Evolutionary conservation across 2,113 vertebrate genomes (phyloP), one percentile per base, ranked within the genome.

Genomic region (Rynchops niger): DNA sequence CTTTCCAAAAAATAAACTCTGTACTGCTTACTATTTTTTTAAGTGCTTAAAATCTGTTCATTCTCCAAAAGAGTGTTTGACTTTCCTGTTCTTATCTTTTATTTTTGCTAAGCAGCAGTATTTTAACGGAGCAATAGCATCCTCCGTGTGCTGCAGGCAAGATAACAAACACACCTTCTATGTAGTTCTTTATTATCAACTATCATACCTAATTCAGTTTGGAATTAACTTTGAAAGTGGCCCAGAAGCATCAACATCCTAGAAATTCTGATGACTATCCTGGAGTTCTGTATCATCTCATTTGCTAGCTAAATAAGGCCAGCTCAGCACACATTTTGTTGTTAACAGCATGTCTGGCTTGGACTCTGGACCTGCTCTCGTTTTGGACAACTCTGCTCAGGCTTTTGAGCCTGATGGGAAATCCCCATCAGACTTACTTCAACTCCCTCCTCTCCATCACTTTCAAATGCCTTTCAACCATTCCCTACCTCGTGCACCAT

Each of bases 271-370:
- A 9, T 6, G 36, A 3, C 18, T 23, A 5, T 34, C 42, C 50
- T 19, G 47, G 34, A 71, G 72, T 21, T 27, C 50, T 3, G 0
- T 1, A 4, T 32, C 8, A 2, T 40, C 45, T 66, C 2, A 1
- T 80, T 71, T 80, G 12, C 12, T 61, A 59, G 16, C n/a, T 67
- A 56, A 72, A 12, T 19, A 71, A 69, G 27, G 15, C 23, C 81
- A 70, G 47, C 38, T 86, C 43, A 43, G 40, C 45, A 23, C 22
- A 19, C 27, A 6, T 27, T 40, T 25, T 22, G 30, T 8, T 47
- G 40, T 78, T 78, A 86, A 30, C 25, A 29, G 21, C 36, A 42
- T 13, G 32, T 50, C 63, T 67, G 36, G 15, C 53, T 82, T 62
- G 21, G 82, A 67, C 27, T 32, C 45, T 29, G 65, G 47, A 56